phyloP scores from a whole-genome alignment of 2,113 vertebrate species.

The Bambusicola thoracicus region DNA sequence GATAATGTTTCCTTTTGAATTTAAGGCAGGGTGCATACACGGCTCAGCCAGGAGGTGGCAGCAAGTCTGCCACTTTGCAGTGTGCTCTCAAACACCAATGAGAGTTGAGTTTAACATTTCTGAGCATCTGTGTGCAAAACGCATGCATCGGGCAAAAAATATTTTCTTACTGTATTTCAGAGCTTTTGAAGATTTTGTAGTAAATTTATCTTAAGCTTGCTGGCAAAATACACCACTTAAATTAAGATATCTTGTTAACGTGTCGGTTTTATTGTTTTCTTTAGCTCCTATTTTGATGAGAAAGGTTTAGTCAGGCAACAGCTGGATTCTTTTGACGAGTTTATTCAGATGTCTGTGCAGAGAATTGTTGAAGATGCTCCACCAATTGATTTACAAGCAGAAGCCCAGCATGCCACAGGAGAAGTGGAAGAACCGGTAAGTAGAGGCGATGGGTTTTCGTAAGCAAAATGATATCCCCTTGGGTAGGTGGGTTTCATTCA shows the following conservation, averaged over 20 bases:
- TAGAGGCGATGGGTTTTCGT: background rate
- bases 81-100: background rate
- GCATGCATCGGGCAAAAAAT: background rate
- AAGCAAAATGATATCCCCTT: background rate
- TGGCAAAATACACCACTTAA: background rate
- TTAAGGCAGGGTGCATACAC: accelerated
- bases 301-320: constrained; percentile 98
- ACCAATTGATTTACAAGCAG: constrained; percentile 96
- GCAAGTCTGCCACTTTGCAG: background rate
- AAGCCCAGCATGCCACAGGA: constrained; percentile 96
- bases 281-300: constrained; percentile 97
- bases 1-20: accelerated
- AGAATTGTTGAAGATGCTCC: constrained; percentile 98
- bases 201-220: background rate
- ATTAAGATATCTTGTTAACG: background rate
- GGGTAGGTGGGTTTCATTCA: background rate
- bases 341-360: constrained; percentile 99
- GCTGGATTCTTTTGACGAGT: constrained; percentile 98
- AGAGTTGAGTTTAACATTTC: background rate
- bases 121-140: background rate
- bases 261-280: background rate
- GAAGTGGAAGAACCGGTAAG: constrained; percentile 98
- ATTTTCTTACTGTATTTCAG: background rate
- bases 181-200: background rate
- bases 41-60: background rate